These are phyloP conservation scores for Netelia virgata DNA, from an alignment of 2,888 invertebrate species.

Conservation along the genomic window DNA sequence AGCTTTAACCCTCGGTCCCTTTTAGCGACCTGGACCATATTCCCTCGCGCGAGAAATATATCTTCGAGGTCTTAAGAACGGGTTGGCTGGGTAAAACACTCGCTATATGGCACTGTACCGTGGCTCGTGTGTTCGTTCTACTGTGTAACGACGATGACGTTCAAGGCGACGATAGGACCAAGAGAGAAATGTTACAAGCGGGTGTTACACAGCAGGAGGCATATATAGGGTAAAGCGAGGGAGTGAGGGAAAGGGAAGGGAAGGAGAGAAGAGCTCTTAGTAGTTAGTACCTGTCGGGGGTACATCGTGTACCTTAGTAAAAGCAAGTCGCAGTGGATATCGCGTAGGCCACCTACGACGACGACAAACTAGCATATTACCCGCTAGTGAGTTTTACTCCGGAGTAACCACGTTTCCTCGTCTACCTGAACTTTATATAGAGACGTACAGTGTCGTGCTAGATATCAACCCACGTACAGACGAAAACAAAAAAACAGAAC, in stretches of 20 bases:
- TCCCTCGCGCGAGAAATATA: too few species aligned
- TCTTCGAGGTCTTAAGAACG: constrained; percentile 5
- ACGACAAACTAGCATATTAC: constrained; percentile 41
- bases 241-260: constrained; percentile 37
- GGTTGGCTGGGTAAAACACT: neutral
- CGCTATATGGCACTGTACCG: constrained; percentile 33
- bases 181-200: constrained; percentile 32
- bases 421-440: constrained; percentile 6
- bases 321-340: constrained; percentile 48
- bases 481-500: too few species aligned
- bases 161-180: constrained; percentile 19
- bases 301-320: constrained; percentile 48
- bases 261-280: constrained; percentile 56
- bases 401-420: neutral
- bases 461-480: neutral
- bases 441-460: neutral
- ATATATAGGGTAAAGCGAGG: constrained; percentile 30
- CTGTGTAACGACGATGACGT: constrained; percentile 73
- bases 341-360: constrained; percentile 39
- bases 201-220: constrained; percentile 20
- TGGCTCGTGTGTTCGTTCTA: constrained; percentile 73
- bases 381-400: neutral
- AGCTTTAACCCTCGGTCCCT: too few species aligned
- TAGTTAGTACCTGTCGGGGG: constrained; percentile 56
- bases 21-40: too few species aligned